Conservation (phyloP, 2,113 vertebrate genomes). For the Gorsachius goisagi region DNA sequence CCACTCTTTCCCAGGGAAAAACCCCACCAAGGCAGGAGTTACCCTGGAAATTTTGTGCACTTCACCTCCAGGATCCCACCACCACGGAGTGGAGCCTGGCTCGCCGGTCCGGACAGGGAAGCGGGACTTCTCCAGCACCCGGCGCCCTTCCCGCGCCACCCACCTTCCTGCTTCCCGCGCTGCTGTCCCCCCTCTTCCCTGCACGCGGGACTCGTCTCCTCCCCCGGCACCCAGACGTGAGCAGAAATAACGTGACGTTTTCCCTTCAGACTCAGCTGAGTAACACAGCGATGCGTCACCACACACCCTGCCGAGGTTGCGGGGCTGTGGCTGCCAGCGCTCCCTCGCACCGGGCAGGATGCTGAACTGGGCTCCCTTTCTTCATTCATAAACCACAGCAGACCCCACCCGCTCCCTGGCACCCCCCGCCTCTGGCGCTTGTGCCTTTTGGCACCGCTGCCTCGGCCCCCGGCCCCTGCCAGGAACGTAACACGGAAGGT, state of each 20-base stretch:
- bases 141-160: rapidly evolving
- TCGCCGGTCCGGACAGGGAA: background rate
- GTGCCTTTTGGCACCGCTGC: background rate
- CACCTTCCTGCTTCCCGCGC: rapidly evolving
- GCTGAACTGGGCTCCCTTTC: background rate
- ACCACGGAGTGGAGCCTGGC: rapidly evolving
- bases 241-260: background rate
- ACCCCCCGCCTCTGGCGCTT: background rate
- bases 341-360: background rate
- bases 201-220: rapidly evolving
- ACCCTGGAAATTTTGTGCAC: background rate
- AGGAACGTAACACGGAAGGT: background rate
- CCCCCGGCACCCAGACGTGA: background rate
- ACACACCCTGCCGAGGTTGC: background rate
- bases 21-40: background rate
- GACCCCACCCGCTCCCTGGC: background rate
- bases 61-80: background rate
- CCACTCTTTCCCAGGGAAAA: background rate
- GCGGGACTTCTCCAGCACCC: background rate
- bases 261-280: background rate
- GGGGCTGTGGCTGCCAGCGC: background rate
- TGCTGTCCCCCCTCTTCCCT: rapidly evolving
- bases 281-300: background rate
- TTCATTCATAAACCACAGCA: background rate
- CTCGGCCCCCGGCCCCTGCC: background rate